These are phyloP conservation scores for Macroramphosus scolopax DNA, from an alignment of 2,797 vertebrate genomes.

Conservation along the genomic window DNA sequence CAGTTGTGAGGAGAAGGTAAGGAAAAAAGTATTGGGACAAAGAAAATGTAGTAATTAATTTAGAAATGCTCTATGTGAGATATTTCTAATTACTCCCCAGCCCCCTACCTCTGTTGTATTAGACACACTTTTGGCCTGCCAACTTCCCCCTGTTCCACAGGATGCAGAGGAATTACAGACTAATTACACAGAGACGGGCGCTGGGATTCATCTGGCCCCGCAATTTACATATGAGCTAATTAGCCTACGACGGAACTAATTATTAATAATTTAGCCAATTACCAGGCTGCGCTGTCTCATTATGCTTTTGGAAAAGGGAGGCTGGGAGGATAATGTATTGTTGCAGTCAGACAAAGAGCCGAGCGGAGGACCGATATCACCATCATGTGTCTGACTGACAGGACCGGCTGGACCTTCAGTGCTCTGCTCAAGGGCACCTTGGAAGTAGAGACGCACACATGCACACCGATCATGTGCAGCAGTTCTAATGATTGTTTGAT, in stretches of 20 bases:
- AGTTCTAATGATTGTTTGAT: no score
- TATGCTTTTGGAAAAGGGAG: conserved; percentile 29
- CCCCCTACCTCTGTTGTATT: conserved; percentile 48
- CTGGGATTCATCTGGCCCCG: conserved; percentile 66
- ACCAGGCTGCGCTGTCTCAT: conserved; percentile 38
- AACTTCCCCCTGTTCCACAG: conserved; percentile 54
- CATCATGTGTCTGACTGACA: no score
- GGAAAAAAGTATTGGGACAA: conserved; percentile 66
- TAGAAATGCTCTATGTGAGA: conserved; percentile 67
- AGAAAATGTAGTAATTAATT: conserved; percentile 76
- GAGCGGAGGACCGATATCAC: background rate
- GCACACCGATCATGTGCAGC: no score
- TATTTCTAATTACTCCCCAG: conserved; percentile 75
- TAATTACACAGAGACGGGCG: conserved; percentile 75
- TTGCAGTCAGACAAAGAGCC: conserved; percentile 18
- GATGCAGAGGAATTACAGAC: conserved; percentile 71
- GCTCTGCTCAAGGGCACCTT: no score
- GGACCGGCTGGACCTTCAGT: no score
- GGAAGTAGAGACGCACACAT: no score
- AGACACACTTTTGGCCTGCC: conserved; percentile 52
- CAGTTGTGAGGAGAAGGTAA: conserved; percentile 32
- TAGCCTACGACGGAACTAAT: conserved; percentile 68
- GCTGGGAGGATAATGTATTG: conserved; percentile 5
- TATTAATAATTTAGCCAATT: conserved; percentile 62
- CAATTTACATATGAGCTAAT: conserved; percentile 76